Conservation (phyloP, 2,113 vertebrate species). For the Chrysemys picta region DNA sequence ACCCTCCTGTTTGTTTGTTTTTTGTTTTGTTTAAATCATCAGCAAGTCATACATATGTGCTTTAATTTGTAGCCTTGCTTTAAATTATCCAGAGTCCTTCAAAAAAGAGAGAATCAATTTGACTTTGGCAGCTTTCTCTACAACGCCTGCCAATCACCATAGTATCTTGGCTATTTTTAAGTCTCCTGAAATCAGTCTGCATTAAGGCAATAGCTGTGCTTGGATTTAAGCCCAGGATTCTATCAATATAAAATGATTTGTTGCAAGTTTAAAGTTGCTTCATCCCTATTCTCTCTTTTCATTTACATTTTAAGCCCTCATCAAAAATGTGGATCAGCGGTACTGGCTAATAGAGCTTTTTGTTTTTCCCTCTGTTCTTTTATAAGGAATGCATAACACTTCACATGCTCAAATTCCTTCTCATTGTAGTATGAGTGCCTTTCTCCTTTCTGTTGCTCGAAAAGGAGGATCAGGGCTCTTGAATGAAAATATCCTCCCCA, state of each 20-base stretch:
- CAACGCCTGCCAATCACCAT: constrained; percentile 71
- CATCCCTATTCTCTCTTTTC: constrained; percentile 70
- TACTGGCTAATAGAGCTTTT: constrained; percentile 5
- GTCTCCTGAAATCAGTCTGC: constrained; percentile 77
- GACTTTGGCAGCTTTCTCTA: constrained; percentile 73
- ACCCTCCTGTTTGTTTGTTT: accelerated
- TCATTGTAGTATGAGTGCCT: neutral
- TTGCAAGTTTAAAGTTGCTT: constrained; percentile 75
- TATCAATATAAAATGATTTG: constrained; percentile 81
- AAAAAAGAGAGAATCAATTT: constrained; percentile 72
- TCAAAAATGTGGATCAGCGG: constrained; percentile 55
- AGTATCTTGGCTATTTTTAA: constrained; percentile 76
- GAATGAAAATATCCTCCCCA: neutral
- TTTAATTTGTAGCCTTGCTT: constrained; percentile 51
- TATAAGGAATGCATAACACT: neutral
- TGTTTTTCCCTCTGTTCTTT: neutral
- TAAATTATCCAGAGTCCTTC: constrained; percentile 71
- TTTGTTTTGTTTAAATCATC: neutral
- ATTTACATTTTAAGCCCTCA: constrained; percentile 72
- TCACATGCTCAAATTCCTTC: neutral
- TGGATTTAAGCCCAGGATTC: constrained; percentile 77
- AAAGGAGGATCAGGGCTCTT: neutral
- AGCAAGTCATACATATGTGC: neutral
- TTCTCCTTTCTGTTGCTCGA: neutral
- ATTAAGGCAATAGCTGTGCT: constrained; percentile 76